These are phyloP conservation scores for Noctua janthina DNA, from an alignment of 2,888 invertebrate species.

Conservation along the genomic window DNA sequence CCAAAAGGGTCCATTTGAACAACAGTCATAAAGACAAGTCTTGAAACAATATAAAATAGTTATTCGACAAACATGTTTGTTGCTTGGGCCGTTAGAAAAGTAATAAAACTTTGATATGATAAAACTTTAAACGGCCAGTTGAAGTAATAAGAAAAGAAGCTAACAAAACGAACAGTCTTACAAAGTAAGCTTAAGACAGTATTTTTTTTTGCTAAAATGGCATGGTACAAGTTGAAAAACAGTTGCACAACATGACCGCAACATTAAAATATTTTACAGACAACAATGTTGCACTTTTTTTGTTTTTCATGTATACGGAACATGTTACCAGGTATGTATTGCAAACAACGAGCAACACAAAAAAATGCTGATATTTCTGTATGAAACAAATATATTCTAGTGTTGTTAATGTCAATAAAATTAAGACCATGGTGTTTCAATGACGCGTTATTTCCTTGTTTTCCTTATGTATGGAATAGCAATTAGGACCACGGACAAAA, in stretches of 20 bases:
- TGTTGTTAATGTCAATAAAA: not conserved
- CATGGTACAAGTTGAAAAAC: not conserved
- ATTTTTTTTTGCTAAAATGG: not conserved
- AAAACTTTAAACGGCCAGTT: conserved; percentile 49
- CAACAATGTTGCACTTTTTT: not conserved
- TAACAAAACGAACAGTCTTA: conserved; percentile 25
- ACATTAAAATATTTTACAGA: not conserved
- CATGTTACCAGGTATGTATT: not conserved
- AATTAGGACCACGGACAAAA: not conserved
- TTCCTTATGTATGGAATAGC: not conserved
- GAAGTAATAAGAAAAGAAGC: conserved; percentile 35
- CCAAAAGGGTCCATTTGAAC: conserved; percentile 1
- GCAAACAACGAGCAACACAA: not conserved
- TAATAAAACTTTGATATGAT: conserved; percentile 57
- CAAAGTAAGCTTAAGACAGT: conserved; percentile 4
- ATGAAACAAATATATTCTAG: not conserved
- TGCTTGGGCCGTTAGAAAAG: conserved; percentile 35
- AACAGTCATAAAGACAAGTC: conserved; percentile 23
- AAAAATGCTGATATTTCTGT: not conserved
- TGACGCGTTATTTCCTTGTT: not conserved
- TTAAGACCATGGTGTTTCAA: not conserved
- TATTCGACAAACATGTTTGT: conserved; percentile 56
- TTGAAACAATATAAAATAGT: conserved; percentile 28
- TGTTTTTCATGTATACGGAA: not conserved
- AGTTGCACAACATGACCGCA: not conserved